Percentiles rank a stretch among this genome's conserved stretches.
Conservation (phyloP, 2,113 vertebrate genomes). For the Erythrocebus patas region DNA sequence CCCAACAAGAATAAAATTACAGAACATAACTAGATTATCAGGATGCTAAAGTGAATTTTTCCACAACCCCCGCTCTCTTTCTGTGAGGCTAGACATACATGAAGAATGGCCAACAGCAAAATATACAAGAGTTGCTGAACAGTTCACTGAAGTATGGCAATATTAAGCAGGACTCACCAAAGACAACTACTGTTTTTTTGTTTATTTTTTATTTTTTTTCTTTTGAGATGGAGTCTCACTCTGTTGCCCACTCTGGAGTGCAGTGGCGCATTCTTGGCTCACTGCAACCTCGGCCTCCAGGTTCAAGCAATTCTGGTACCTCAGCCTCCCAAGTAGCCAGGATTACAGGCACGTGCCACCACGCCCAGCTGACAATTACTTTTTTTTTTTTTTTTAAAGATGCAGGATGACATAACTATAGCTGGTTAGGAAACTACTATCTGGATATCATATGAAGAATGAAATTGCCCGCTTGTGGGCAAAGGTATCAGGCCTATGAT, state of each 20-base stretch:
- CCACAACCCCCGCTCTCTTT: not conserved
- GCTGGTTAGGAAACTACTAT: not conserved
- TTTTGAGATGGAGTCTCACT: too few species aligned
- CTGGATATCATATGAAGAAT: not conserved
- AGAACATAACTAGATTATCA: not conserved
- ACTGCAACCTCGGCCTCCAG: too few species aligned
- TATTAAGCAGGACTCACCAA: not conserved
- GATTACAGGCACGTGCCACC: too few species aligned
- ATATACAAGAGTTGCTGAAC: not conserved
- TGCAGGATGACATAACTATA: not conserved
- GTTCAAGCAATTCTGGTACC: too few species aligned
- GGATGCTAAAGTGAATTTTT: not conserved
- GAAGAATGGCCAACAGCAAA: not conserved
- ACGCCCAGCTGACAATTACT: too few species aligned
- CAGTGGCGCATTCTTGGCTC: too few species aligned
- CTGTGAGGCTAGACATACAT: not conserved
- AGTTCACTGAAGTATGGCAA: not conserved
- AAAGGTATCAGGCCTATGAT: not conserved
- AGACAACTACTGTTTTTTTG: not conserved
- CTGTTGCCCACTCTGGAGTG: too few species aligned
- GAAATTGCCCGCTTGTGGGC: not conserved
- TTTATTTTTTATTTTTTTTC: too few species aligned
- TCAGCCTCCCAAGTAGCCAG: too few species aligned
- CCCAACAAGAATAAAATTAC: conserved; percentile 6
- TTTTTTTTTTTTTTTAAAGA: not conserved